These are phyloP conservation scores for Ceriagrion tenellum DNA, from an alignment of 2,888 invertebrate species.

Conservation along the genomic window DNA sequence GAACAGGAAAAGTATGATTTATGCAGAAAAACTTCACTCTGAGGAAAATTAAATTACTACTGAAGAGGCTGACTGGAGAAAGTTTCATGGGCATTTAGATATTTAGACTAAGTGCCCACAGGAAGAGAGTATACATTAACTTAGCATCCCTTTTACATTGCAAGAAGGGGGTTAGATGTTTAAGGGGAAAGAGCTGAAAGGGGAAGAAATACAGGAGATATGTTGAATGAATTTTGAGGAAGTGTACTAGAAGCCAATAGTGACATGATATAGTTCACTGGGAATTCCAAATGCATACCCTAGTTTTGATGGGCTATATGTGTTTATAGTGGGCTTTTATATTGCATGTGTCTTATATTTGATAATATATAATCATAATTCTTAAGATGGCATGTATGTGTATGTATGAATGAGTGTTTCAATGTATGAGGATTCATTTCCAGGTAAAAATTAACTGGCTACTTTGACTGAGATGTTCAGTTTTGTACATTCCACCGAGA, in stretches of 20 bases:
- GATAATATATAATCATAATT: not conserved
- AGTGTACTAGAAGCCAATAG: not conserved
- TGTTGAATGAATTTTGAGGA: not conserved
- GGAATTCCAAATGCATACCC: not conserved
- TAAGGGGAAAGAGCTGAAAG: not conserved
- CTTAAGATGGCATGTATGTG: not conserved
- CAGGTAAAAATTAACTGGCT: too few relatives aligned
- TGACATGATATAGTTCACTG: not conserved
- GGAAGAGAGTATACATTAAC: too few relatives aligned
- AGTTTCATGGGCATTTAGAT: too few relatives aligned
- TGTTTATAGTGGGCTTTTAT: not conserved
- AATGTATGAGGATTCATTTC: not conserved
- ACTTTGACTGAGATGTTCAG: too few relatives aligned
- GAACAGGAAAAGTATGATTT: too few relatives aligned
- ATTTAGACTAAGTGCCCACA: too few relatives aligned
- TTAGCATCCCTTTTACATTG: too few relatives aligned
- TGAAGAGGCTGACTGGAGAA: too few relatives aligned
- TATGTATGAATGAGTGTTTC: not conserved
- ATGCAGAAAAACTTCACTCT: too few relatives aligned
- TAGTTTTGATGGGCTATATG: not conserved
- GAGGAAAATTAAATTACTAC: too few relatives aligned
- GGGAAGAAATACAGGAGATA: not conserved
- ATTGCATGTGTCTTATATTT: not conserved
- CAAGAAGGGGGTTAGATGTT: too few relatives aligned
- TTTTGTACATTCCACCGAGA: too few relatives aligned